Conservation (phyloP, 2,888 invertebrate genomes). For the Limnephilus rhombicus region DNA sequence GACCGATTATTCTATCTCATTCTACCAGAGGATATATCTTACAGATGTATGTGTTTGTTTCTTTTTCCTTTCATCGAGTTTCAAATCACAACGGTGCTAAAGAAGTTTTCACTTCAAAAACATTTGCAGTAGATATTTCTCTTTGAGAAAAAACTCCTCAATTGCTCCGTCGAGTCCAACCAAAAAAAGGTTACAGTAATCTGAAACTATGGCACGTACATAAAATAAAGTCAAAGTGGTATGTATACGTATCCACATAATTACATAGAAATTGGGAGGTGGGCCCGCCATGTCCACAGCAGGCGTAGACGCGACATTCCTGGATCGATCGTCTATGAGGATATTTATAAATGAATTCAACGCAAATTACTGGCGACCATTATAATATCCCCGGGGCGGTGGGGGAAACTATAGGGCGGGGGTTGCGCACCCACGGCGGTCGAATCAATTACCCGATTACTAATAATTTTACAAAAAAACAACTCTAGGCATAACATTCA, state of each 20-base stretch:
- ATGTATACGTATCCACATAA: not conserved
- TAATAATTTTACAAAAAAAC: not conserved
- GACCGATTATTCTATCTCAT: too few species aligned
- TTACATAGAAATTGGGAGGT: not conserved
- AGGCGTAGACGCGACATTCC: constrained; percentile 31
- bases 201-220: not conserved
- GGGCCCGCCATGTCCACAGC: not conserved
- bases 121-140: too few species aligned
- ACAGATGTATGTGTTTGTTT: too few species aligned
- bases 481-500: not conserved
- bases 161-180: not conserved
- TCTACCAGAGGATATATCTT: too few species aligned
- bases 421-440: constrained; percentile 6
- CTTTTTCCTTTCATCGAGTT: too few species aligned
- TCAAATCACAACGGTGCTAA: too few species aligned
- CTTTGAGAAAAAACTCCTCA: too few species aligned
- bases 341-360: constrained; percentile 50
- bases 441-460: not conserved
- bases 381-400: constrained; percentile 4
- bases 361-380: constrained; percentile 38
- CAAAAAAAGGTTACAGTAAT: not conserved
- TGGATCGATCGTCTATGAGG: constrained; percentile 32
- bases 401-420: constrained; percentile 24
- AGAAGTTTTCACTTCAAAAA: too few species aligned
- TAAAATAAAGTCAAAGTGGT: not conserved